Percentiles rank a stretch among this genome's conserved stretches.
phyloP scores from a whole-genome alignment of 2,113 vertebrate species.

The Anguilla japonica region DNA sequence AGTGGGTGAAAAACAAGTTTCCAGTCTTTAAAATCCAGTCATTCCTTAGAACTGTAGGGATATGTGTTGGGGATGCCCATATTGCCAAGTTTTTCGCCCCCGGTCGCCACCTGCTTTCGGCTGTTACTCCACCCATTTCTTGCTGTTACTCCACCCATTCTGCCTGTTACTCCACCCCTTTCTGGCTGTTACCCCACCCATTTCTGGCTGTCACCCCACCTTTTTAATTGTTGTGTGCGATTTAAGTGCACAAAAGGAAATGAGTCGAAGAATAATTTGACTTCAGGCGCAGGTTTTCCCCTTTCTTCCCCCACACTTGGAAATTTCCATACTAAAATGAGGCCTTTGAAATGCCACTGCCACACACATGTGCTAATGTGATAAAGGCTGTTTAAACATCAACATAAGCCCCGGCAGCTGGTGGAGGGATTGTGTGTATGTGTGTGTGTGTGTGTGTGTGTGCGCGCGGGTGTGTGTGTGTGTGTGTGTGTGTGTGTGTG shows the following conservation, averaged over 20 bases:
- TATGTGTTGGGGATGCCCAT: not conserved
- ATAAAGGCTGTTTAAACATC: slow-evolving; percentile 15
- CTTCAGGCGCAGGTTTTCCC: not conserved
- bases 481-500: not conserved
- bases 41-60: not conserved
- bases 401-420: slow-evolving; percentile 9
- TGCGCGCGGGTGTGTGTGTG: not conserved
- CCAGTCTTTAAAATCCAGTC: not conserved
- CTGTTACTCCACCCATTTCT: not conserved
- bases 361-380: slow-evolving; percentile 13
- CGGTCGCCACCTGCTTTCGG: not conserved
- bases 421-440: slow-evolving; percentile 8
- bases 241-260: not conserved
- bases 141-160: not conserved
- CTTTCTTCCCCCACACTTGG: not conserved
- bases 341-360: slow-evolving; percentile 12
- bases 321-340: slow-evolving; percentile 8
- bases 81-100: not conserved
- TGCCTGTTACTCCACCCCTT: not conserved
- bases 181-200: not conserved
- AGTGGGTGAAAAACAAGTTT: slow-evolving; percentile 10
- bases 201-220: not conserved
- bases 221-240: not conserved
- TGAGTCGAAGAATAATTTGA: not conserved
- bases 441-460: not conserved